Percentiles rank a stretch among this genome's conserved stretches.
phyloP scores from a whole-genome alignment of 2,888 invertebrate genomes.

The Laspeyria flexula region DNA sequence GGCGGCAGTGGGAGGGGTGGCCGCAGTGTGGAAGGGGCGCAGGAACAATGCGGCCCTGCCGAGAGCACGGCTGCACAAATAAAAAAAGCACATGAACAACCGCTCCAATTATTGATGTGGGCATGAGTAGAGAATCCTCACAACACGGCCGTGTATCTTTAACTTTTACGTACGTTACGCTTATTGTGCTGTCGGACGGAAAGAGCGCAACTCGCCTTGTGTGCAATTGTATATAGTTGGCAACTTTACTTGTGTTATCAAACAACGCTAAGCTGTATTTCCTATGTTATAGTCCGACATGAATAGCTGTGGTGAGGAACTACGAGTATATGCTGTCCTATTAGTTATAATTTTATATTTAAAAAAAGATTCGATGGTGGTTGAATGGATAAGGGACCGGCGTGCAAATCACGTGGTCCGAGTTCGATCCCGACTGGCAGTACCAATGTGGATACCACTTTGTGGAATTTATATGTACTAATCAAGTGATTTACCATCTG shows the following conservation, averaged over 20 bases:
- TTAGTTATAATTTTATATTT: no score
- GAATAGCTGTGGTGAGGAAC: no score
- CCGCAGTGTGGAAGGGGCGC: constrained; percentile 57
- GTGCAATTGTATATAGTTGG: constrained; percentile 13
- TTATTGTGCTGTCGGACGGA: constrained; percentile 38
- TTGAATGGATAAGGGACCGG: no score
- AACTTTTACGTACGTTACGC: constrained; percentile 45
- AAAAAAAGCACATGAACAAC: constrained; percentile 81
- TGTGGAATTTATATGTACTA: no score
- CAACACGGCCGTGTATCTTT: constrained; percentile 52
- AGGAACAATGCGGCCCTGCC: constrained; percentile 76
- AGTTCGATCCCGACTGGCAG: no score
- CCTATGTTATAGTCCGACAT: background rate
- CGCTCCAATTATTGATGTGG: constrained; percentile 84
- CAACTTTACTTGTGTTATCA: constrained; percentile 7
- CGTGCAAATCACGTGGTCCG: no score
- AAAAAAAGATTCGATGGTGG: no score
- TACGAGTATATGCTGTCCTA: no score
- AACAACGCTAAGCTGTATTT: background rate
- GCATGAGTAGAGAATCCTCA: constrained; percentile 70
- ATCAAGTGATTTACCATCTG: no score
- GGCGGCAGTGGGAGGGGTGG: constrained; percentile 56
- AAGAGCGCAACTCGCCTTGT: constrained; percentile 14
- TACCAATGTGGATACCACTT: no score
- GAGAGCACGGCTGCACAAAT: constrained; percentile 78